Percentiles rank a stretch among this genome's conserved stretches.
phyloP scores from a whole-genome alignment of 2,113 vertebrate species.

The Ochotona princeps region DNA sequence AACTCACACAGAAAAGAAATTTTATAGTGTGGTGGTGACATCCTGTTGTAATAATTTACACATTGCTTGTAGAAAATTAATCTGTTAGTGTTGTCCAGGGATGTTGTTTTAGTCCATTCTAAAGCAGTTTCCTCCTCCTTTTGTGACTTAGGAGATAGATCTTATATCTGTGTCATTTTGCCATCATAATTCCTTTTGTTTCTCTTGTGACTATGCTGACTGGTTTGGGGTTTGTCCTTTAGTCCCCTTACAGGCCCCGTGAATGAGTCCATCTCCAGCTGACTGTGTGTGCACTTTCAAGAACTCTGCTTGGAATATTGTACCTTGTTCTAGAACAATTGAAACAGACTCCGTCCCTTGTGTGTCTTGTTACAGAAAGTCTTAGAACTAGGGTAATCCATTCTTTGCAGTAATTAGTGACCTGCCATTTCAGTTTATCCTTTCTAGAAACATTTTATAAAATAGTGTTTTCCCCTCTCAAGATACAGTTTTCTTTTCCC shows the following conservation, averaged over 20 bases:
- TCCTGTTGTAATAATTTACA: conserved; percentile 59
- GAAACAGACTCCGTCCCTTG: not conserved
- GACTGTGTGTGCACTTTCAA: not conserved
- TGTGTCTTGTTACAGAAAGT: not conserved
- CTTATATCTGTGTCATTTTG: conserved; percentile 62
- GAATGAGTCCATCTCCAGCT: not conserved
- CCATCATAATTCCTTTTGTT: conserved; percentile 65
- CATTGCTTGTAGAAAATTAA: conserved; percentile 61
- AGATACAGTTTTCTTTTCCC: conserved; percentile 8
- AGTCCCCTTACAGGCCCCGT: conserved; percentile 18
- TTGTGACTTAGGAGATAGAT: conserved; percentile 49
- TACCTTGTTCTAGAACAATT: not conserved
- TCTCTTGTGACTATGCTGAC: conserved; percentile 19
- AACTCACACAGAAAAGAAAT: not conserved
- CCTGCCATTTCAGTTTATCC: conserved; percentile 9
- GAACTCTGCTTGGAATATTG: not conserved
- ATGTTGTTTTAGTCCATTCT: conserved; percentile 50
- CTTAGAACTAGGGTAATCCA: not conserved
- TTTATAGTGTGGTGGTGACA: conserved; percentile 69
- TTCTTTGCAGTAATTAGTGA: conserved; percentile 8
- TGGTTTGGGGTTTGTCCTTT: conserved; percentile 5
- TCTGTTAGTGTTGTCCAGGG: conserved; percentile 51
- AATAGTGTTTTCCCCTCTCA: not conserved
- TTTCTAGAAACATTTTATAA: conserved; percentile 42
- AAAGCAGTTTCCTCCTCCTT: conserved; percentile 68